Conservation (phyloP, 1,140 invertebrate genomes). For the Carcinoscorpius rotundicauda region DNA sequence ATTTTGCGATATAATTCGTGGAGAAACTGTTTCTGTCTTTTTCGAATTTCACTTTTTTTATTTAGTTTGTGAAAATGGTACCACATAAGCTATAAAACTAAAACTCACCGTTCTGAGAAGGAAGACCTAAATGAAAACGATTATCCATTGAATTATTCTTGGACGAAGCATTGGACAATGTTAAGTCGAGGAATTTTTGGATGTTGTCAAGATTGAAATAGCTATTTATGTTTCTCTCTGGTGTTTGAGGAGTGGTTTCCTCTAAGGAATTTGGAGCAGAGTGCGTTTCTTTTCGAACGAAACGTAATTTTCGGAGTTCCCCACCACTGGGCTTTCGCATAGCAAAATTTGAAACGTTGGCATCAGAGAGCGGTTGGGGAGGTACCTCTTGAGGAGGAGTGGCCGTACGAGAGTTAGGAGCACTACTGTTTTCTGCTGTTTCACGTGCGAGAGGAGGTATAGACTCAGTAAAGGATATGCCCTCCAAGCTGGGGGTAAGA, state of each 20-base stretch:
- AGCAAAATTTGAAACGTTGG: no score
- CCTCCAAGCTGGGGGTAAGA: neutral
- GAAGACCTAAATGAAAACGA: no score
- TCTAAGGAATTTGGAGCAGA: slow-evolving; percentile 39
- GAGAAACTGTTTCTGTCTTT: no score
- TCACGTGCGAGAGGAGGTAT: neutral
- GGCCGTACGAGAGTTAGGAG: neutral
- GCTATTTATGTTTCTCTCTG: neutral
- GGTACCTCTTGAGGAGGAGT: neutral
- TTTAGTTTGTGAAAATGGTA: no score
- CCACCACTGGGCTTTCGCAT: slow-evolving; percentile 4
- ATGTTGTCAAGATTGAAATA: slow-evolving; percentile 24
- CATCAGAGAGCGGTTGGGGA: no score
- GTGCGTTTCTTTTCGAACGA: slow-evolving; percentile 36
- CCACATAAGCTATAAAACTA: no score
- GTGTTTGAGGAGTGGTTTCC: slow-evolving; percentile 14
- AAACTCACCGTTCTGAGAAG: no score
- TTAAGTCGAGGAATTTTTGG: slow-evolving; percentile 22
- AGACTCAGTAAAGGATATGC: neutral
- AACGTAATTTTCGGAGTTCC: slow-evolving; percentile 20
- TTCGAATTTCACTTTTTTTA: no score
- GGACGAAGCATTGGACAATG: slow-evolving; percentile 13
- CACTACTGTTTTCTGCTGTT: neutral
- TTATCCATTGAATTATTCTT: neutral
- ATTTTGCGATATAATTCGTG: no score